Percentiles rank a stretch among this genome's conserved stretches.
These are phyloP conservation scores for Laspeyria flexula DNA, from an alignment of 2,888 invertebrate genomes.

Conservation along the genomic window DNA sequence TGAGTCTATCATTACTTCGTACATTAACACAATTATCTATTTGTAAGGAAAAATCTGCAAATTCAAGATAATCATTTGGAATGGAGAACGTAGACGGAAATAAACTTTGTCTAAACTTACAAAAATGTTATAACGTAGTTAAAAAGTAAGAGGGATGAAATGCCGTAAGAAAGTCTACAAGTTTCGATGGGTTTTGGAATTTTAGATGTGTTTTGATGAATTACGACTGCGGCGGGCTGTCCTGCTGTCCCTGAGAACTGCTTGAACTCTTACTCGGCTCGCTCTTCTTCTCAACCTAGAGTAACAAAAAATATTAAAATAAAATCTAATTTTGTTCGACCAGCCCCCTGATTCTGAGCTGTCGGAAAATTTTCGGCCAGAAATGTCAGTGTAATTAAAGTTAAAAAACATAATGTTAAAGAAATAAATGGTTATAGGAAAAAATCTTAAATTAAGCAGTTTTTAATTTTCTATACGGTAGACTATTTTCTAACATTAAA, in stretches of 20 bases:
- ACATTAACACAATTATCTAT: slow-evolving; percentile 10
- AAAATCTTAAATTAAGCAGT: no score
- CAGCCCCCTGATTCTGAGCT: no score
- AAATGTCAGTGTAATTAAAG: no score
- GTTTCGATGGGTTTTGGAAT: slow-evolving; percentile 33
- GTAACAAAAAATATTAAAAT: slow-evolving; percentile 20
- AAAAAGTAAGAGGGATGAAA: slow-evolving; percentile 32
- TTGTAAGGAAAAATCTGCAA: slow-evolving; percentile 14
- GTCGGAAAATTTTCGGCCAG: no score
- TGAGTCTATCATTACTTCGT: slow-evolving; percentile 6
- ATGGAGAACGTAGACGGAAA: slow-evolving; percentile 31
- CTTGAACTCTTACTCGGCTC: slow-evolving; percentile 73
- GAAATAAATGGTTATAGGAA: no score
- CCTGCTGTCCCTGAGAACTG: slow-evolving; percentile 72
- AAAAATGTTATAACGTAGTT: slow-evolving; percentile 26
- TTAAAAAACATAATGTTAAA: no score
- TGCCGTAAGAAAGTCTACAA: slow-evolving; percentile 33
- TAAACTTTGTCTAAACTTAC: slow-evolving; percentile 30
- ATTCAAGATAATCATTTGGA: slow-evolving; percentile 26
- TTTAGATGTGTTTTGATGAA: slow-evolving; percentile 24
- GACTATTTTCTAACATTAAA: no score
- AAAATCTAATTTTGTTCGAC: not conserved
- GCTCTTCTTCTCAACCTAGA: slow-evolving; percentile 75
- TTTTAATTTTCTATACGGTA: no score
- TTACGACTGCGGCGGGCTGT: slow-evolving; percentile 68